These are phyloP conservation scores for Mesorhabditis sp. DNA, from an alignment of 2,888 invertebrate genomes.

Conservation along the genomic window DNA sequence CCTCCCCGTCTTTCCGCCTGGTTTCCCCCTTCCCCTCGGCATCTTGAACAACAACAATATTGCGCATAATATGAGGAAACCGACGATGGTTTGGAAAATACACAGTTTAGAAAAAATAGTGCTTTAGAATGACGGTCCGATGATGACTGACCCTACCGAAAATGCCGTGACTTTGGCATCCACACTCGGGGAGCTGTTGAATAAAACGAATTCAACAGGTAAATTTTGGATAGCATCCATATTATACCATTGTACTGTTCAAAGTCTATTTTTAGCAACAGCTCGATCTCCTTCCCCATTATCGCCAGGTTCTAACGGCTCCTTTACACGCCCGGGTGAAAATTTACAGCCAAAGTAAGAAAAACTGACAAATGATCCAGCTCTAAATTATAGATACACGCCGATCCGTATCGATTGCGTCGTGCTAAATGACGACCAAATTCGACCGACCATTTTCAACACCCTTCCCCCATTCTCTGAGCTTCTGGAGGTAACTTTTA, in stretches of 20 bases:
- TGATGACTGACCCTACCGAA: neutral
- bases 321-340: neutral
- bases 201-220: neutral
- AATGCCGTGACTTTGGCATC: neutral
- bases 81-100: too few species aligned
- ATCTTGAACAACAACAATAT: too few species aligned
- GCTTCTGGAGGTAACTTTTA: neutral
- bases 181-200: neutral
- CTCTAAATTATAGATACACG: neutral
- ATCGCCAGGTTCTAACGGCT: neutral
- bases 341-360: conserved; percentile 1
- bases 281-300: neutral
- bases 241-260: neutral
- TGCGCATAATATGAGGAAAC: too few species aligned
- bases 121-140: too few species aligned
- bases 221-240: neutral
- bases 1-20: too few species aligned
- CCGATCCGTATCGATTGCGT: neutral
- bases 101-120: too few species aligned
- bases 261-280: neutral
- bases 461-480: neutral
- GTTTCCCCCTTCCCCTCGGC: too few species aligned
- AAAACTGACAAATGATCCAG: neutral
- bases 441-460: neutral
- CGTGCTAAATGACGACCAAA: neutral